Percentiles rank a stretch among this genome's conserved stretches.
Conservation (phyloP, 2,888 invertebrate species). For the Harpalus rufipes region DNA sequence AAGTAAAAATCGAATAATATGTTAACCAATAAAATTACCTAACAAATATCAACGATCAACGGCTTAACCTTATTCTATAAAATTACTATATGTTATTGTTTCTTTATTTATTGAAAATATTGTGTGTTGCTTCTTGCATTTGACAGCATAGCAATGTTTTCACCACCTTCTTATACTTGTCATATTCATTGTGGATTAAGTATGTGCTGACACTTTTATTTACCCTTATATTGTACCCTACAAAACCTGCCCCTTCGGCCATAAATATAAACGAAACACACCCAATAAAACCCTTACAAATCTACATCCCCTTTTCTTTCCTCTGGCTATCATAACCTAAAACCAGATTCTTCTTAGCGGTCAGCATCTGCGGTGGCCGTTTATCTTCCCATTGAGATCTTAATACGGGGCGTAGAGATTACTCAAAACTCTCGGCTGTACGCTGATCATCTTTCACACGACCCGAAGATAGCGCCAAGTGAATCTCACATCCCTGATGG, state of each 20-base stretch:
- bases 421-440: conserved; percentile 40
- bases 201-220: background rate
- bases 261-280: conserved; percentile 1
- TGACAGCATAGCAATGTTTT: too few species aligned
- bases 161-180: too few species aligned
- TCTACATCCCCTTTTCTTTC: background rate
- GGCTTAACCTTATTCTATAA: too few species aligned
- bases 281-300: background rate
- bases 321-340: background rate
- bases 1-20: too few species aligned
- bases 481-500: background rate
- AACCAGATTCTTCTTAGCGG: background rate
- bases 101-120: too few species aligned
- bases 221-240: background rate
- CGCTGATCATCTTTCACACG: conserved; percentile 36
- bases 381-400: conserved; percentile 50
- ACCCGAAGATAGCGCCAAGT: conserved; percentile 19
- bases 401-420: conserved; percentile 49
- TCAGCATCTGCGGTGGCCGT: conserved; percentile 40
- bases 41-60: too few species aligned
- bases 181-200: background rate
- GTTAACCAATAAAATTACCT: too few species aligned
- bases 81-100: too few species aligned
- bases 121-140: too few species aligned
- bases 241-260: background rate